Base-by-base conservation (phyloP, 2,113 vertebrate genomes). In the Colius striatus region DNA sequence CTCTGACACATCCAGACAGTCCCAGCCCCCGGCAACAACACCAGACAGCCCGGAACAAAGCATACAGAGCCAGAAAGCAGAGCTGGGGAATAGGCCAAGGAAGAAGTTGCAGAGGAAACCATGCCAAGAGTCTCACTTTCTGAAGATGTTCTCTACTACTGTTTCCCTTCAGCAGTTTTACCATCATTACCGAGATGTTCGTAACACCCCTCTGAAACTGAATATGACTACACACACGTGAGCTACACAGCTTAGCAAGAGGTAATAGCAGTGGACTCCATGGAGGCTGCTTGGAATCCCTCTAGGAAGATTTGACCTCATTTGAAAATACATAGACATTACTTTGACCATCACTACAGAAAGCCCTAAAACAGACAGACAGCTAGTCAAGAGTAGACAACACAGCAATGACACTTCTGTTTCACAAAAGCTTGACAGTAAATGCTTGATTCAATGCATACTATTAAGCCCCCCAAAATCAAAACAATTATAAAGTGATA, bases 401-500 rank as follows among this genome's bases (percentile, higher is more conserved):
- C 10, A 63, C 7, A 34, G 13, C 73, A 81, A 70, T 26, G 38
- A 18, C 80, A 82, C 45, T 86, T 73, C 63, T 87, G 72, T 84
- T 87, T 90, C 86, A 87, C 72, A 94, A 82, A 51, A 85, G 60
- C 70, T 32, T 77, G 62, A 76, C 43, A 66, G 84, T 90, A 95
- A 94, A 82, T 74, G 30, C 41, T 84, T 95, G 73, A 96, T 82
- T 89, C 90, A 76, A 73, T 91, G 57, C 96, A 80, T 41, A 90
- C 84, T 94, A 93, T 96, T 93, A 97, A 96, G 92, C 58, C 66
- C 38, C 95, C 89, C 7, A 29, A 96, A 95, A 97, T 87, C 90
- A 91, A 89, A 78, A 65, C 22, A 94, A 90, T 95, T 94, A 70
- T 76, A 89, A 92, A 95, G 94, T 95, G 94, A 96, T 94, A 97